These are phyloP conservation scores for Diarsia rubi DNA, from an alignment of 2,888 invertebrate species.

Conservation along the genomic window DNA sequence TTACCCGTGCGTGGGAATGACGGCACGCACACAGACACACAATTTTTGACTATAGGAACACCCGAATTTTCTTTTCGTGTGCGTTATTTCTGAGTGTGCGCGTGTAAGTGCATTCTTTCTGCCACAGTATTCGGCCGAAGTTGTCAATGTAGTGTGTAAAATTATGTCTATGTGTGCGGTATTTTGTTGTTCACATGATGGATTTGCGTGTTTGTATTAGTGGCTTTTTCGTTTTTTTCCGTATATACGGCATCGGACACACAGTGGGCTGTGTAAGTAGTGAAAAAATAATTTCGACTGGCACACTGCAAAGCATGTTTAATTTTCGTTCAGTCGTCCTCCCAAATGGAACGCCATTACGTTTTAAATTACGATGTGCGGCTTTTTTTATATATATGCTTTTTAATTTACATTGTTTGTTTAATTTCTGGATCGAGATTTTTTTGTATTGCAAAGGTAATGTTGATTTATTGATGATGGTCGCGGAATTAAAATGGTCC, in stretches of 20 bases:
- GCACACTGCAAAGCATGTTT: slow-evolving; percentile 89
- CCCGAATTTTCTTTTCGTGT: slow-evolving; percentile 84
- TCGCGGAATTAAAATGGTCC: slow-evolving; percentile 22
- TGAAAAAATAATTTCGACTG: slow-evolving; percentile 91
- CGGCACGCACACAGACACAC: slow-evolving; percentile 76
- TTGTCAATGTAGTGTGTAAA: slow-evolving; percentile 73
- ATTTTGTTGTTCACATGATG: slow-evolving; percentile 87
- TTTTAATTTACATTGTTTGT: slow-evolving; percentile 86
- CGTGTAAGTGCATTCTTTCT: slow-evolving; percentile 83
- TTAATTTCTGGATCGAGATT: slow-evolving; percentile 76
- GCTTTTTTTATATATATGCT: slow-evolving; percentile 85
- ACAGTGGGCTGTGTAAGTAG: slow-evolving; percentile 84
- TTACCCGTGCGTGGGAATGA: slow-evolving; percentile 86
- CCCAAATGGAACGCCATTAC: slow-evolving; percentile 90
- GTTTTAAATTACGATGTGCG: slow-evolving; percentile 89
- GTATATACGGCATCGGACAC: slow-evolving; percentile 75
- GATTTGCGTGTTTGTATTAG: slow-evolving; percentile 87
- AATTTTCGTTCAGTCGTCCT: slow-evolving; percentile 90
- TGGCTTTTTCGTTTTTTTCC: slow-evolving; percentile 84
- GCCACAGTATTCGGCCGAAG: slow-evolving; percentile 64
- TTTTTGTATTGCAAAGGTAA: slow-evolving; percentile 48
- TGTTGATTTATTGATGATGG: slow-evolving; percentile 48
- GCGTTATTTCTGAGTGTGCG: slow-evolving; percentile 72
- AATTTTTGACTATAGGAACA: slow-evolving; percentile 88
- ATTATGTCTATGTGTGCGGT: slow-evolving; percentile 77